These are phyloP conservation scores for Orchestes rusci DNA, from an alignment of 2,888 invertebrate species.

Conservation along the genomic window DNA sequence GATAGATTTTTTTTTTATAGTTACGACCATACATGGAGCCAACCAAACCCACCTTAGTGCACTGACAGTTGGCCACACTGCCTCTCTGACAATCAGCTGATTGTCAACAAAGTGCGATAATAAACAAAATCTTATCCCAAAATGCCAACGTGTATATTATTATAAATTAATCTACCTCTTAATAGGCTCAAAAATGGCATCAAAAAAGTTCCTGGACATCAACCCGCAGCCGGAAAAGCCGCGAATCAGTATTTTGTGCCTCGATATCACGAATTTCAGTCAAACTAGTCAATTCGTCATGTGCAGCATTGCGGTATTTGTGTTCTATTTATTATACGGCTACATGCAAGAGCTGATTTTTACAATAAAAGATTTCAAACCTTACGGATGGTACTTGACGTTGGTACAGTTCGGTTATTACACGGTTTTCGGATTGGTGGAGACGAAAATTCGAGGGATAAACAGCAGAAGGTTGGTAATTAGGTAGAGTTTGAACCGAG, in stretches of 20 bases:
- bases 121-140: too few relatives aligned
- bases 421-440: slow-evolving; percentile 69
- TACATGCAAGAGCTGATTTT: slow-evolving; percentile 91
- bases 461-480: slow-evolving; percentile 19
- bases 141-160: too few relatives aligned
- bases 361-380: slow-evolving; percentile 79
- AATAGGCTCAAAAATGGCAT: slow-evolving; percentile 21
- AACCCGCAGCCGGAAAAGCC: slow-evolving; percentile 37
- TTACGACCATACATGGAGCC: too few relatives aligned
- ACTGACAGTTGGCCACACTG: too few relatives aligned
- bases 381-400: slow-evolving; percentile 88
- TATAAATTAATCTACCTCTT: slow-evolving; percentile 5
- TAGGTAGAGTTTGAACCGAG: too few relatives aligned
- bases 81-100: slow-evolving; percentile 16
- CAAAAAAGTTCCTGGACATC: slow-evolving; percentile 25
- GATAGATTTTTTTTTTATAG: too few relatives aligned
- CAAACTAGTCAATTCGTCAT: slow-evolving; percentile 64
- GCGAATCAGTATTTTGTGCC: slow-evolving; percentile 62
- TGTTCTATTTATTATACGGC: slow-evolving; percentile 85
- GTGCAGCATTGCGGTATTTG: slow-evolving; percentile 73
- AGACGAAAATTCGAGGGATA: slow-evolving; percentile 57
- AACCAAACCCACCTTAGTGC: too few relatives aligned
- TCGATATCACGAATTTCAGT: slow-evolving; percentile 62
- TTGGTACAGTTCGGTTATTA: slow-evolving; percentile 87
- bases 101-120: too few relatives aligned